These are phyloP conservation scores for Procambarus clarkii DNA, from an alignment of 1,140 invertebrate species.

Conservation along the genomic window DNA sequence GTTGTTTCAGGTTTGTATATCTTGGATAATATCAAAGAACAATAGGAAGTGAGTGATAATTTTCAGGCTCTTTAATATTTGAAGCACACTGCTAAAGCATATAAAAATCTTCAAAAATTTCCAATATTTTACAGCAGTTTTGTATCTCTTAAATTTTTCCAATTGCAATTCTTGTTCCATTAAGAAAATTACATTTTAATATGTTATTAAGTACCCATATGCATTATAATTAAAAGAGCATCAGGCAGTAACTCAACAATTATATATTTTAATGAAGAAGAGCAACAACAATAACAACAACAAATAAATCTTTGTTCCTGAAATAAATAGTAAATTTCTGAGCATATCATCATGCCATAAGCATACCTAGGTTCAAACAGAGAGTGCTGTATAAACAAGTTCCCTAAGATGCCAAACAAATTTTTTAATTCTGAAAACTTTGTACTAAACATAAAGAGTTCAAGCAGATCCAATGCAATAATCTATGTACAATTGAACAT, in stretches of 20 bases:
- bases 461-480: constrained; percentile 18
- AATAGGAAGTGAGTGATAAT: neutral
- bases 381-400: neutral
- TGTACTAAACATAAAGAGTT: neutral
- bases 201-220: constrained; percentile 15
- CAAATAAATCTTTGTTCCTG: neutral
- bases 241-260: constrained; percentile 37
- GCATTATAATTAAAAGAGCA: constrained; percentile 10
- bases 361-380: constrained; percentile 40
- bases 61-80: neutral
- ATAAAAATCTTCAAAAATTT: constrained; percentile 24
- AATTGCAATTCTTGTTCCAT: constrained; percentile 20
- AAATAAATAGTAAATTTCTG: neutral
- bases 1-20: constrained; percentile 1
- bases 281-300: neutral
- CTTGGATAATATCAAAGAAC: neutral
- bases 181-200: neutral
- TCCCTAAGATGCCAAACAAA: neutral
- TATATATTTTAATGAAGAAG: neutral
- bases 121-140: constrained; percentile 41
- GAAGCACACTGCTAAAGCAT: constrained; percentile 15
- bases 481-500: constrained; percentile 39
- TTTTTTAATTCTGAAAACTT: neutral
- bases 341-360: constrained; percentile 32
- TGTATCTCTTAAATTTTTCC: constrained; percentile 40